A percentile compares a stretch with the other conserved stretches of the same genome.
phyloP scores from a whole-genome alignment of 2,113 vertebrate species.

The Zootoca vivipara region DNA sequence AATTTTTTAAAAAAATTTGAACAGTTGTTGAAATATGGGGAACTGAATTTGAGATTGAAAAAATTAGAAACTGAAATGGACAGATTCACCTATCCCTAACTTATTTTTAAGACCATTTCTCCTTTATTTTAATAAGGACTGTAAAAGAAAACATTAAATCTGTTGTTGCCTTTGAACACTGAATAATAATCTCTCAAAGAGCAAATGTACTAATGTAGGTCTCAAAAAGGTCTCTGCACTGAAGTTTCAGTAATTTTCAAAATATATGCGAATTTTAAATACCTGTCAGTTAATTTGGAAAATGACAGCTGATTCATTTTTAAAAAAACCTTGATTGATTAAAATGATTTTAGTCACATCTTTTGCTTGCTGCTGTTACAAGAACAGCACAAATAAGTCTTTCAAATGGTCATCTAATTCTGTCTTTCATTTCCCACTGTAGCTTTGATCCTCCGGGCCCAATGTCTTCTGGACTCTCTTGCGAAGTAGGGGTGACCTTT shows the following conservation, averaged over 20 bases:
- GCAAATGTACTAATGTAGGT: neutral
- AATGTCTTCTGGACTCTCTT: conserved; percentile 89
- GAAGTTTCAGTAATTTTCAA: neutral
- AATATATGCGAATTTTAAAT: neutral
- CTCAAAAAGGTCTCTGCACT: neutral
- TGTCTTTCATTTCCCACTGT: conserved; percentile 29
- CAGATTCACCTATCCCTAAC: no score
- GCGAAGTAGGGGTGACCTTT: conserved; percentile 83
- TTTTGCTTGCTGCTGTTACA: neutral
- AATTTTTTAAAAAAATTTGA: no score
- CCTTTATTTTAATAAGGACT: no score
- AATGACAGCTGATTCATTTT: neutral
- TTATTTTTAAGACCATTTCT: no score
- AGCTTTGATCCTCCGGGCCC: conserved; percentile 88
- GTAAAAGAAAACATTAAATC: no score
- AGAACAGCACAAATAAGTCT: neutral
- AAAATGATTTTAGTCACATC: neutral
- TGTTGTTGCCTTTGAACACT: no score
- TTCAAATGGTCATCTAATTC: conserved; percentile 25
- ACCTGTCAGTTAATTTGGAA: neutral
- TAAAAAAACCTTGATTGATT: neutral
- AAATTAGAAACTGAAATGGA: no score
- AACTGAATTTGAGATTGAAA: no score
- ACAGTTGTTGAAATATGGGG: no score
- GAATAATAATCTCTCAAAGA: neutral